These are phyloP conservation scores for Recurvirostra avosetta DNA, from an alignment of 2,113 vertebrate genomes.

Conservation along the genomic window DNA sequence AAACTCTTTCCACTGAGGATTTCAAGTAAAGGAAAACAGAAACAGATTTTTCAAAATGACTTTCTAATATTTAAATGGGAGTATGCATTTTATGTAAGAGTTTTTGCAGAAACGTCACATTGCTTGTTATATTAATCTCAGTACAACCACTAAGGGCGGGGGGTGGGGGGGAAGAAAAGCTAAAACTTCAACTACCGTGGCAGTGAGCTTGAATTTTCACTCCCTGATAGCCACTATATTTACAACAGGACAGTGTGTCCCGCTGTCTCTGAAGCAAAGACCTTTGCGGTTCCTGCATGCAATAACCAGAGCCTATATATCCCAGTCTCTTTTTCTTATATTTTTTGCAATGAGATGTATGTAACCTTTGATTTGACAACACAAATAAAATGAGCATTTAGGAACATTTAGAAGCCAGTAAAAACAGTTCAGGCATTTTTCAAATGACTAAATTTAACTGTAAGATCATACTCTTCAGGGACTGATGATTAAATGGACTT, in stretches of 20 bases:
- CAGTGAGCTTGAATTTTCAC: background rate
- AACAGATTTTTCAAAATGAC: background rate
- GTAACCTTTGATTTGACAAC: background rate
- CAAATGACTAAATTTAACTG: background rate
- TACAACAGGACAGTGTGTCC: background rate
- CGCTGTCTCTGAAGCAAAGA: background rate
- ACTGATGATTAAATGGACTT: background rate
- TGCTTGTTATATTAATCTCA: background rate
- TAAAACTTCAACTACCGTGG: background rate
- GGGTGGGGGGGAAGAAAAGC: background rate
- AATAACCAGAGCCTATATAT: background rate
- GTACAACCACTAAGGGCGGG: background rate
- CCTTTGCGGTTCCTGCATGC: background rate
- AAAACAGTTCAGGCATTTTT: background rate
- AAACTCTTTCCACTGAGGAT: background rate
- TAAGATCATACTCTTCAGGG: background rate
- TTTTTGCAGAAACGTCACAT: background rate
- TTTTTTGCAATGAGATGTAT: background rate
- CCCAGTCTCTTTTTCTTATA: background rate
- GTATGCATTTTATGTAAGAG: background rate
- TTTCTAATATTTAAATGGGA: background rate
- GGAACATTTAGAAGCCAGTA: background rate
- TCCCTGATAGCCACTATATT: background rate
- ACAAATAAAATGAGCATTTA: background rate
- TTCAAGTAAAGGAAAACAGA: background rate